Base-by-base conservation (phyloP, 53 echinoderm and acorn worm genomes). In the Echinarachnius parma region DNA sequence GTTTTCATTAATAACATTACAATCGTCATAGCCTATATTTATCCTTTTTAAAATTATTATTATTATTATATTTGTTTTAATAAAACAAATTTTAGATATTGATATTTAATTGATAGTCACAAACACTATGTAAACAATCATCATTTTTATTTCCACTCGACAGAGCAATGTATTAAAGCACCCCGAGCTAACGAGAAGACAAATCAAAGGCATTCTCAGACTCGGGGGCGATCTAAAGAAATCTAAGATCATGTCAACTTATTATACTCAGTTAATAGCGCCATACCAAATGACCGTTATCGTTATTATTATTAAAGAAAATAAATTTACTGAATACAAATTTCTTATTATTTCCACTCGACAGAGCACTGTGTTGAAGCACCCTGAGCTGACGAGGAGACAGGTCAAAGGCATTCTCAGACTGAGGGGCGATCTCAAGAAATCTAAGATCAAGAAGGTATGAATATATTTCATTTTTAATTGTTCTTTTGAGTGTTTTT, bases 381-480 rank as follows among this genome's bases (percentile, higher is more conserved):
- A 69, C 35, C 70, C 70, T 2, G 70, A 69, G 35, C 2, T 53
- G 24, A 69, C 70, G 29, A 69, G 70, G 33, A 69, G 53, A 53
- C 70, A 69, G 36, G 34, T 69, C 4, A 69, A 69, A 34, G 52
- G 53, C 35, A 20, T 69, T 34, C 53, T 69, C 1, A 69, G 70
- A 36, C 52, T 69, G 21, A 22, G 70, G 15, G 70, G 70, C 1
- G 70, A 69, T 23, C 53, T 69, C 33, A 69, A 53, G 52, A 69
- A 22, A 21, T 20, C 70, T 33, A 69, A 69, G 70, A 69, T 69
- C 23, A 69, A 53, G 53, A 69, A 69, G 36, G 70, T 69, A 14
- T 31, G 65, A 3, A 15, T n/a, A 39, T 13, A 39, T 7, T 13
- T 9, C 39, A n/a, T n/a, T n/a, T n/a, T n/a, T n/a, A n/a, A n/a